These are phyloP conservation scores for Zeuzera pyrina DNA, from an alignment of 2,888 invertebrate species.

Conservation along the genomic window DNA sequence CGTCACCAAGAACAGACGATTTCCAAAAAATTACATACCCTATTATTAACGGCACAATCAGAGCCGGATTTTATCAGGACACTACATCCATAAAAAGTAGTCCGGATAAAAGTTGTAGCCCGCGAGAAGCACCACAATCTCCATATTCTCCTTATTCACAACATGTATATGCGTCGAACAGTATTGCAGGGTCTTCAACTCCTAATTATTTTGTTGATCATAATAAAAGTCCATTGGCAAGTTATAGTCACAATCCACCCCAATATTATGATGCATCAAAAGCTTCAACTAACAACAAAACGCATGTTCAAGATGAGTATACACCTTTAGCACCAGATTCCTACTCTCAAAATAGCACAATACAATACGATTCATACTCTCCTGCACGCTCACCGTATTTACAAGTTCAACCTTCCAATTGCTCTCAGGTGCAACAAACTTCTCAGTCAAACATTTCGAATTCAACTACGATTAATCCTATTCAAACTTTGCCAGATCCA, in stretches of 20 bases:
- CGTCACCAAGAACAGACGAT: conserved; percentile 82
- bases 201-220: conserved; percentile 60
- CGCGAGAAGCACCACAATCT: conserved; percentile 78
- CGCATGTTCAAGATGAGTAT: conserved; percentile 71
- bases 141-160: conserved; percentile 61
- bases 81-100: conserved; percentile 88
- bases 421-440: conserved; percentile 40
- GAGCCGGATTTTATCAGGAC: conserved; percentile 92
- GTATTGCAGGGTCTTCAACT: conserved; percentile 40
- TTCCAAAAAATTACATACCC: conserved; percentile 80
- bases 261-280: conserved; percentile 76
- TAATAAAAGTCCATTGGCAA: conserved; percentile 57
- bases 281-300: conserved; percentile 51
- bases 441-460: no score
- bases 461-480: conserved; percentile 31
- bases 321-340: conserved; percentile 66
- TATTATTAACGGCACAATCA: conserved; percentile 84
- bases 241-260: conserved; percentile 62
- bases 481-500: conserved; percentile 35
- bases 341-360: conserved; percentile 63
- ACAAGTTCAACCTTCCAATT: conserved; percentile 41
- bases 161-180: conserved; percentile 61
- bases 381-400: conserved; percentile 50
- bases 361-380: conserved; percentile 57
- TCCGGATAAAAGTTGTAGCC: conserved; percentile 88